Evolutionary conservation across 2,797 vertebrate genomes (phyloP).

Genomic region (Rhinella marina): DNA sequence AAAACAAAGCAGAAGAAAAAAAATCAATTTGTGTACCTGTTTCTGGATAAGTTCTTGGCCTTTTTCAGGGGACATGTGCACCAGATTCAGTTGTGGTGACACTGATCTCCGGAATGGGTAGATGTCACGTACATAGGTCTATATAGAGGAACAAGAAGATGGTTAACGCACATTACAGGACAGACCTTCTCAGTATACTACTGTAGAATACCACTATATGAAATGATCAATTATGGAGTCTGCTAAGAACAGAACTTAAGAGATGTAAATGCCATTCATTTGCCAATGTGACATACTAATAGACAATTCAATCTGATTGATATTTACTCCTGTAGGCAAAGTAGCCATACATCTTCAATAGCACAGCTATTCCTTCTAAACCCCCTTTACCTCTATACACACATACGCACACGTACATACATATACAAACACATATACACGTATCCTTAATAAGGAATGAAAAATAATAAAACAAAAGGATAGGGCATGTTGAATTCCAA

Average conservation of each 20-base stretch:
- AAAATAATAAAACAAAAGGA: too few species aligned
- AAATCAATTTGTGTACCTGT: slow-evolving; percentile 77
- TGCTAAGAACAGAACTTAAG: background rate
- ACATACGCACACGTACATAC: too few species aligned
- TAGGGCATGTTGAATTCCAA: too few species aligned
- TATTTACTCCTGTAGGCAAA: background rate
- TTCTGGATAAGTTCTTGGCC: slow-evolving; percentile 99
- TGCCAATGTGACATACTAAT: background rate
- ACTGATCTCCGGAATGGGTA: slow-evolving; percentile 97
- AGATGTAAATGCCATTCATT: background rate
- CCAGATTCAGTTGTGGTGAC: slow-evolving; percentile 96
- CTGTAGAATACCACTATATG: too few species aligned
- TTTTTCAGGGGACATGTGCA: slow-evolving; percentile 96
- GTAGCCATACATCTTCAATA: too few species aligned
- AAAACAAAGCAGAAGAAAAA: background rate
- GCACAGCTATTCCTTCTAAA: too few species aligned
- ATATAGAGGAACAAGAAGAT: slow-evolving; percentile 48
- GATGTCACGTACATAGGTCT: slow-evolving; percentile 98
- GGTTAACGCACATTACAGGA: background rate
- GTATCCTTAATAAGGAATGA: too few species aligned
- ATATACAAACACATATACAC: too few species aligned
- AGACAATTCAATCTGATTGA: background rate
- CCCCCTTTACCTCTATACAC: too few species aligned
- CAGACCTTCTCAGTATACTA: too few species aligned
- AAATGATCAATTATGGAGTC: too few species aligned